Evolutionary conservation across 2,113 vertebrate genomes (phyloP).

Genomic region (Bombycilla garrulus): DNA sequence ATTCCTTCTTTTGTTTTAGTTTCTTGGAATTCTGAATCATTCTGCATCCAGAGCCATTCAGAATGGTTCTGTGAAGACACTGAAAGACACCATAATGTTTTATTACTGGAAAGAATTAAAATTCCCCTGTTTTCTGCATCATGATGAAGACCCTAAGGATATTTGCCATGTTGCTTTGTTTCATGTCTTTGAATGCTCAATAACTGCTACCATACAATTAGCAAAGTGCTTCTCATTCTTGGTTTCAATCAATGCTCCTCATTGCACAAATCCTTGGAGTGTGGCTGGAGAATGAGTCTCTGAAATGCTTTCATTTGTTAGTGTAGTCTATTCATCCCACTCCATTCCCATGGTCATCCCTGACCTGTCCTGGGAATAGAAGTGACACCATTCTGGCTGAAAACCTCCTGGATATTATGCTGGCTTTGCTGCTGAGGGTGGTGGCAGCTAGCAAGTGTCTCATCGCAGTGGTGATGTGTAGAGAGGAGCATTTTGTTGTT

Average conservation of each 20-base stretch:
- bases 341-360: not conserved
- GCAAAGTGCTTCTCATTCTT: not conserved
- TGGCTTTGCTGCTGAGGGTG: not conserved
- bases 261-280: not conserved
- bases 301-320: not conserved
- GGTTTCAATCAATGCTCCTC: not conserved
- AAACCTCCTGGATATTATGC: rapidly evolving
- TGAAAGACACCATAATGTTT: not conserved
- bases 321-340: not conserved
- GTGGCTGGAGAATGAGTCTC: not conserved
- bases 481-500: not conserved
- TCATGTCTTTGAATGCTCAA: not conserved
- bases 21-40: not conserved
- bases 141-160: not conserved
- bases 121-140: rapidly evolving
- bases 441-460: rapidly evolving
- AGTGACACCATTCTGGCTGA: not conserved
- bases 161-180: not conserved
- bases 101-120: not conserved
- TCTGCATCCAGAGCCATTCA: not conserved
- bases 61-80: not conserved
- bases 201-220: not conserved
- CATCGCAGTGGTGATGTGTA: not conserved
- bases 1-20: not conserved
- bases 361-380: not conserved